Percentiles rank a stretch among this genome's conserved stretches.
phyloP scores from a whole-genome alignment of 2,888 invertebrate genomes.

The Scelioninae gen. 1 region DNA sequence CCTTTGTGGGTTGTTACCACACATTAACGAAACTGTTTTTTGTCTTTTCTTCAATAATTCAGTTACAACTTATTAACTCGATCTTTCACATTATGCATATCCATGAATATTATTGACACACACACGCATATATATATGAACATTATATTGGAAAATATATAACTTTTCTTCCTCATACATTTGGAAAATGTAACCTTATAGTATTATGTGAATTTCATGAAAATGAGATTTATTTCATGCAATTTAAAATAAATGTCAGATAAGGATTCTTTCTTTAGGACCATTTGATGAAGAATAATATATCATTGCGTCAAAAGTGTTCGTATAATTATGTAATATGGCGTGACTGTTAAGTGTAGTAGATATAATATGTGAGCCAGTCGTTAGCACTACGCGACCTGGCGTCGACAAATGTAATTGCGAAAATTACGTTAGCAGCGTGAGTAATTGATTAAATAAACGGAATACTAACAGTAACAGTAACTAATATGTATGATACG shows the following conservation, averaged over 20 bases:
- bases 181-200: neutral
- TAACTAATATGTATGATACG: slow-evolving; percentile 49
- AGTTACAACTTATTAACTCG: no score
- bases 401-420: slow-evolving; percentile 44
- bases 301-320: slow-evolving; percentile 6
- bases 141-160: no score
- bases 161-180: no score
- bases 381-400: slow-evolving; percentile 38
- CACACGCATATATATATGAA: no score
- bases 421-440: slow-evolving; percentile 58
- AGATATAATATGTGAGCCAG: slow-evolving; percentile 28
- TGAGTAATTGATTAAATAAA: slow-evolving; percentile 59
- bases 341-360: slow-evolving; percentile 33
- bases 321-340: slow-evolving; percentile 3
- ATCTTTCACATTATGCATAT: no score
- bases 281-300: slow-evolving; percentile 21
- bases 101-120: no score
- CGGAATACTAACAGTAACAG: slow-evolving; percentile 61
- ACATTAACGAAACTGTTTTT: no score
- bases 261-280: slow-evolving; percentile 22
- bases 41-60: no score
- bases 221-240: slow-evolving; percentile 12
- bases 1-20: no score
- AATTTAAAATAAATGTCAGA: neutral
- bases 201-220: neutral